Conservation (phyloP, 2,888 invertebrate species). For the Volucella inflata region DNA sequence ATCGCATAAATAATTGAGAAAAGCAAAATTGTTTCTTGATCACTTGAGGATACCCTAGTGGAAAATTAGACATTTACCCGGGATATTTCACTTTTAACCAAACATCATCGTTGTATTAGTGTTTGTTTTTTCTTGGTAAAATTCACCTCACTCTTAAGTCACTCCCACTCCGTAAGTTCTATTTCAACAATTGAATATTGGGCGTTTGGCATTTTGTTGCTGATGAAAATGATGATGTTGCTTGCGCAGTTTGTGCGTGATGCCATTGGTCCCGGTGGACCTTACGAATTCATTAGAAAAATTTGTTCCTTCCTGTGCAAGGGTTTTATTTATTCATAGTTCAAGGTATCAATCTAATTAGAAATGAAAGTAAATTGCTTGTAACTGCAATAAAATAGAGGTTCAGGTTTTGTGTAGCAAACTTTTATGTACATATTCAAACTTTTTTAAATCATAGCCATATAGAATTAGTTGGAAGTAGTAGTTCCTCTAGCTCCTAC, state of each 20-base stretch:
- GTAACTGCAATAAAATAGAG: constrained; percentile 37
- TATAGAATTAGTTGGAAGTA: too few species aligned
- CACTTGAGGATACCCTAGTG: constrained; percentile 82
- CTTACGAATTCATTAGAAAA: constrained; percentile 65
- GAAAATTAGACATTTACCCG: constrained; percentile 76
- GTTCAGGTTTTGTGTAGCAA: neutral
- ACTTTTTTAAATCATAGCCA: too few species aligned
- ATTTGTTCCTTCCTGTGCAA: constrained; percentile 32
- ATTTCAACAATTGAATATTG: constrained; percentile 1
- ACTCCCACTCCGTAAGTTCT: neutral
- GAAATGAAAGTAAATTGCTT: constrained; percentile 35
- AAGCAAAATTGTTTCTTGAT: constrained; percentile 83
- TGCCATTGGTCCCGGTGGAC: constrained; percentile 72
- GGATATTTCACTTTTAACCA: constrained; percentile 74
- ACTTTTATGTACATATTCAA: too few species aligned
- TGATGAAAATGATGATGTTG: constrained; percentile 75
- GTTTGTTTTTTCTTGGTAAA: neutral
- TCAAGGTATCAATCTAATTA: constrained; percentile 68
- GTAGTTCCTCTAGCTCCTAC: too few species aligned
- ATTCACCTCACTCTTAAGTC: neutral
- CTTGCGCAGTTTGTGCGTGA: constrained; percentile 60
- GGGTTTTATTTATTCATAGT: constrained; percentile 67
- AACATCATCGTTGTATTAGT: constrained; percentile 64
- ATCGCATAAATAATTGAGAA: constrained; percentile 78
- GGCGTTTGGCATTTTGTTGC: constrained; percentile 60